These are phyloP conservation scores for Lagopus muta DNA, from an alignment of 2,113 vertebrate species.

Conservation along the genomic window DNA sequence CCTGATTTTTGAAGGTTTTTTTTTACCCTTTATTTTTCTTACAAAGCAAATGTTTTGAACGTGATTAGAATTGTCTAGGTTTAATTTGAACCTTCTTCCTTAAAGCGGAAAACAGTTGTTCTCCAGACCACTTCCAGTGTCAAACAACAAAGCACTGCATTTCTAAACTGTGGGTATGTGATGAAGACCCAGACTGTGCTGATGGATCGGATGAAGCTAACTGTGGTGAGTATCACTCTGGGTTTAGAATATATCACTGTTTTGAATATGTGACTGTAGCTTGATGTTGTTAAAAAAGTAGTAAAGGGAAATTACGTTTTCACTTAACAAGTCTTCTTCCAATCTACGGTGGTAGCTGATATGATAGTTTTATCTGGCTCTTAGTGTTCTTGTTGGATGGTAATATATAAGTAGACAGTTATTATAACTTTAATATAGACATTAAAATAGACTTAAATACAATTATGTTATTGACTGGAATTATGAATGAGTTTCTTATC, in stretches of 20 bases:
- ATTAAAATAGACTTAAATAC: neutral
- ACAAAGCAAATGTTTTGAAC: neutral
- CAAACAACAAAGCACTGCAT: slow-evolving; percentile 98
- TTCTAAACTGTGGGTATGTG: slow-evolving; percentile 98
- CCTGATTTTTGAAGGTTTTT: neutral
- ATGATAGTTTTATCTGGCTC: neutral
- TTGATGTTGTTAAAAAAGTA: neutral
- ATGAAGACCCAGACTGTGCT: slow-evolving; percentile 96
- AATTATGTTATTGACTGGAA: neutral
- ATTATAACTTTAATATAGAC: too few species aligned
- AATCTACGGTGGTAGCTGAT: neutral
- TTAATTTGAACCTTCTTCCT: slow-evolving; percentile 48
- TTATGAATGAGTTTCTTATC: neutral
- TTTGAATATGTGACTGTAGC: neutral
- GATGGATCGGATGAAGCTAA: slow-evolving; percentile 97
- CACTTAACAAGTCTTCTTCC: neutral
- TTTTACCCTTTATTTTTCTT: neutral
- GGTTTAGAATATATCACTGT: neutral
- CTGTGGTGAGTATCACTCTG: slow-evolving; percentile 87
- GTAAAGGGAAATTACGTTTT: neutral
- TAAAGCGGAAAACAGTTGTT: slow-evolving; percentile 97
- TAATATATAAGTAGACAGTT: neutral
- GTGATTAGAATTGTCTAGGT: neutral
- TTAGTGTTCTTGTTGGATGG: neutral
- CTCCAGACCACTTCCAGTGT: slow-evolving; percentile 97